These are phyloP conservation scores for Anarrhichthys ocellatus DNA, from an alignment of 2,113 vertebrate genomes.

Conservation along the genomic window DNA sequence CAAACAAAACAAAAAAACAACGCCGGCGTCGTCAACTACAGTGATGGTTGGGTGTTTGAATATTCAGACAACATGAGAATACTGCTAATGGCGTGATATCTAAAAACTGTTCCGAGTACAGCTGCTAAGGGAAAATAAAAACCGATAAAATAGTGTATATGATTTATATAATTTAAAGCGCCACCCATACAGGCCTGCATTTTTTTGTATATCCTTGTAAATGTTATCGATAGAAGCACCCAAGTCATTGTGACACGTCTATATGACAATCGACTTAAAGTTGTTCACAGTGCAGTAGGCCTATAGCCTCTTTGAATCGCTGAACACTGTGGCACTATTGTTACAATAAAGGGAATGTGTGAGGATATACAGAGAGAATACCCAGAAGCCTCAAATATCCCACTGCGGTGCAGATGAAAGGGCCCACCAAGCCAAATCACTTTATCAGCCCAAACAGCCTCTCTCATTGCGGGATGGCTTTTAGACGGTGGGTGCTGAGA, in stretches of 20 bases:
- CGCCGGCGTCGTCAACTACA: constrained; percentile 36
- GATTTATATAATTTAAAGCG: neutral
- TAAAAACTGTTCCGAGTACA: neutral
- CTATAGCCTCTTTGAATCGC: constrained; percentile 41
- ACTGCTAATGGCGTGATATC: constrained; percentile 30
- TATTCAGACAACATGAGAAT: constrained; percentile 33
- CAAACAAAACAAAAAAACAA: constrained; percentile 70
- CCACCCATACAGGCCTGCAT: neutral
- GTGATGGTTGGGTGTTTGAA: constrained; percentile 23
- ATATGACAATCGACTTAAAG: constrained; percentile 21
- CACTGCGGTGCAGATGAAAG: constrained; percentile 75
- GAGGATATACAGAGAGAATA: constrained; percentile 64
- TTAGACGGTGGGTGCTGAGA: constrained; percentile 73
- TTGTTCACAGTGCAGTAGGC: constrained; percentile 20
- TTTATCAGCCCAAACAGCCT: constrained; percentile 79
- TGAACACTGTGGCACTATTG: constrained; percentile 70
- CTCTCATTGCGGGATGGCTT: constrained; percentile 69
- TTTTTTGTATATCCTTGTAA: neutral
- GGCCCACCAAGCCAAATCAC: constrained; percentile 71
- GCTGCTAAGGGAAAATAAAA: neutral
- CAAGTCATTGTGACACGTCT: neutral
- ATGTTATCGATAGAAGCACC: neutral
- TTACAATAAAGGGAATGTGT: constrained; percentile 67
- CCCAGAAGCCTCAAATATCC: constrained; percentile 71
- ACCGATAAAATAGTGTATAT: neutral